Percentiles rank a stretch among this genome's conserved stretches.
Conservation (phyloP, 92 coral and sea anemone species). For the Zoanthus solanderi region DNA sequence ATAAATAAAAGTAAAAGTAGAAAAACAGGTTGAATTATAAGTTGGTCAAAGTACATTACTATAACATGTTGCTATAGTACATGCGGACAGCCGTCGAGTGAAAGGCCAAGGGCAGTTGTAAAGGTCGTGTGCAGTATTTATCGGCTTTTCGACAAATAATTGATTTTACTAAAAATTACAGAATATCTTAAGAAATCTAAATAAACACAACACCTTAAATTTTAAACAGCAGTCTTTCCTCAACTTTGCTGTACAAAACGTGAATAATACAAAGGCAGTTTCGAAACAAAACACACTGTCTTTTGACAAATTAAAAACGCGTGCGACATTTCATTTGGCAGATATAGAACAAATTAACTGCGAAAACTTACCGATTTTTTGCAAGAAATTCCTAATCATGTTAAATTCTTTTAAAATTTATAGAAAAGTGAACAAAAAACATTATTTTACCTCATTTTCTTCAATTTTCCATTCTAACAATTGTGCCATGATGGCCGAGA, state of each 20-base stretch:
- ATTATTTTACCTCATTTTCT: constrained; percentile 45
- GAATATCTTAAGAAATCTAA: not conserved
- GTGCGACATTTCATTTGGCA: constrained; percentile 19
- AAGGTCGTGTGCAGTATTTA: constrained; percentile 20
- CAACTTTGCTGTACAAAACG: constrained; percentile 17
- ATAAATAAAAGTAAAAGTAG: not conserved
- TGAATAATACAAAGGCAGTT: constrained; percentile 39
- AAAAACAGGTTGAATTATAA: constrained; percentile 1
- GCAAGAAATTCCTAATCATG: not conserved
- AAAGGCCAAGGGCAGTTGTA: constrained; percentile 41
- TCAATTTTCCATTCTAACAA: constrained; percentile 38
- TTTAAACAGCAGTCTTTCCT: not conserved
- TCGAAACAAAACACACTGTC: constrained; percentile 37
- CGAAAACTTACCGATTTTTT: constrained; percentile 11
- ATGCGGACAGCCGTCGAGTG: constrained; percentile 7
- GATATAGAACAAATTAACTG: not conserved
- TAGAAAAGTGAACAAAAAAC: not conserved
- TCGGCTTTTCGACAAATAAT: constrained; percentile 4
- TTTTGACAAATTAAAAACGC: constrained; percentile 32
- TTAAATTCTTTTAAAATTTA: constrained; percentile 1
- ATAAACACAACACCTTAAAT: not conserved
- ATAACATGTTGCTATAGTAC: not conserved
- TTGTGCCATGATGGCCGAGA: constrained; percentile 53
- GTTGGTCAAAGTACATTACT: constrained; percentile 2
- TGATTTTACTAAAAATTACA: not conserved